These are phyloP conservation scores for Microcaecilia unicolor DNA, from an alignment of 2,797 vertebrate genomes.

Conservation along the genomic window DNA sequence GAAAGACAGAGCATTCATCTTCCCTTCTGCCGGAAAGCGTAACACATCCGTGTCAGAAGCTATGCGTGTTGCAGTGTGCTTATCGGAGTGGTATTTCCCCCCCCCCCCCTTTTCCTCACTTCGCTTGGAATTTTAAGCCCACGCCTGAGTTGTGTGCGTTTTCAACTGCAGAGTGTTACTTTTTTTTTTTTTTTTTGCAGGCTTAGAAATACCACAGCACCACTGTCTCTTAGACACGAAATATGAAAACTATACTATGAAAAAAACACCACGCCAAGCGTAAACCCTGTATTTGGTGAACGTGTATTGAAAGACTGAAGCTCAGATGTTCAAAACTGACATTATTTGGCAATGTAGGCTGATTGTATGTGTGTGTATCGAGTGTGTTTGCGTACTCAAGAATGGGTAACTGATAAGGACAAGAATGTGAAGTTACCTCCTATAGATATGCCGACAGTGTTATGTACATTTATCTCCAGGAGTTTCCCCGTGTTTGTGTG, in stretches of 20 bases:
- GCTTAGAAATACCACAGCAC: slow-evolving; percentile 50
- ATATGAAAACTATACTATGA: slow-evolving; percentile 34
- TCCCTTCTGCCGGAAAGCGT: slow-evolving; percentile 14
- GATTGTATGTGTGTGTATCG: slow-evolving; percentile 39
- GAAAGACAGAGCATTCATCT: not conserved
- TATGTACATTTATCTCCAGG: slow-evolving; percentile 56
- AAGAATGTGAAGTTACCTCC: slow-evolving; percentile 54
- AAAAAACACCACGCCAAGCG: slow-evolving; percentile 29
- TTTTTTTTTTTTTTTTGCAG: too few relatives aligned
- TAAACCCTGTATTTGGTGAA: slow-evolving; percentile 16
- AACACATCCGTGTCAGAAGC: slow-evolving; percentile 21
- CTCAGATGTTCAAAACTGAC: slow-evolving; percentile 50
- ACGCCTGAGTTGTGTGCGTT: slow-evolving; percentile 39
- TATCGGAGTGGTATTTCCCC: slow-evolving; percentile 17
- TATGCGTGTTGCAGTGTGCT: slow-evolving; percentile 22
- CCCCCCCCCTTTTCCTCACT: slow-evolving; percentile 19
- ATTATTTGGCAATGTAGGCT: slow-evolving; percentile 37
- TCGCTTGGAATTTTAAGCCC: slow-evolving; percentile 7
- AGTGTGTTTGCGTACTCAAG: too few relatives aligned
- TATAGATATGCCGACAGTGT: slow-evolving; percentile 64
- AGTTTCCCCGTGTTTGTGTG: slow-evolving; percentile 53
- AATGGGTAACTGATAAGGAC: slow-evolving; percentile 53
- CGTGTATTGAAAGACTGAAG: slow-evolving; percentile 33
- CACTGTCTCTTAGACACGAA: slow-evolving; percentile 50
- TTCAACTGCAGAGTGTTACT: slow-evolving; percentile 46